Evolutionary conservation across 2,888 invertebrate species (phyloP).

Genomic region (Xanthorhoe designata): DNA sequence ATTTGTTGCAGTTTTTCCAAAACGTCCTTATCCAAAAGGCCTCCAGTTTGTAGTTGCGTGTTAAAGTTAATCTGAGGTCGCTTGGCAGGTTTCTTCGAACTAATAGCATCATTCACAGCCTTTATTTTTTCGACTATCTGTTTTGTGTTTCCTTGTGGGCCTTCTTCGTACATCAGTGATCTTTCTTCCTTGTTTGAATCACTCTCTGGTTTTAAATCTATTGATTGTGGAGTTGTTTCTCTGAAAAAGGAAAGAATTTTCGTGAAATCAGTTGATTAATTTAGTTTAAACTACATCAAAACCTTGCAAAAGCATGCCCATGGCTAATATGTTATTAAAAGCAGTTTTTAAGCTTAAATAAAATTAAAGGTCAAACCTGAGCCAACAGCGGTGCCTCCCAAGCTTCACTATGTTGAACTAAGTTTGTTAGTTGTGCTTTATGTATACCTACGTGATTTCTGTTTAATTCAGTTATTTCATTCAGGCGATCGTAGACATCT

Average conservation of each 20-base stretch:
- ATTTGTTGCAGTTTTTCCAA: constrained; percentile 72
- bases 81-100: constrained; percentile 60
- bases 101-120: constrained; percentile 77
- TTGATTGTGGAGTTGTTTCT: constrained; percentile 44
- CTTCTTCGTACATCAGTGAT: constrained; percentile 57
- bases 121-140: constrained; percentile 85
- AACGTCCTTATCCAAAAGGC: constrained; percentile 66
- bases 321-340: constrained; percentile 35
- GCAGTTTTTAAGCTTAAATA: constrained; percentile 59
- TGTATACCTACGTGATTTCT: constrained; percentile 36
- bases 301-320: constrained; percentile 32
- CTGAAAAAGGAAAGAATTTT: constrained; percentile 56
- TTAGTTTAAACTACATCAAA: constrained; percentile 12
- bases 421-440: constrained; percentile 57
- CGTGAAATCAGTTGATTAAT: not conserved
- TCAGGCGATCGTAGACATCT: not conserved
- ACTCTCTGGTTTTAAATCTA: constrained; percentile 41
- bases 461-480: not conserved
- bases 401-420: constrained; percentile 51
- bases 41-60: constrained; percentile 56
- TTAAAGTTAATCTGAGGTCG: constrained; percentile 62
- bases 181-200: constrained; percentile 52
- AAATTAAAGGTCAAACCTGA: constrained; percentile 72
- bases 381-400: constrained; percentile 56
- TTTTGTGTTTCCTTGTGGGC: constrained; percentile 55